These are phyloP conservation scores for Oncopodura yosiiana DNA, from an alignment of 1,140 invertebrate species.

Conservation along the genomic window DNA sequence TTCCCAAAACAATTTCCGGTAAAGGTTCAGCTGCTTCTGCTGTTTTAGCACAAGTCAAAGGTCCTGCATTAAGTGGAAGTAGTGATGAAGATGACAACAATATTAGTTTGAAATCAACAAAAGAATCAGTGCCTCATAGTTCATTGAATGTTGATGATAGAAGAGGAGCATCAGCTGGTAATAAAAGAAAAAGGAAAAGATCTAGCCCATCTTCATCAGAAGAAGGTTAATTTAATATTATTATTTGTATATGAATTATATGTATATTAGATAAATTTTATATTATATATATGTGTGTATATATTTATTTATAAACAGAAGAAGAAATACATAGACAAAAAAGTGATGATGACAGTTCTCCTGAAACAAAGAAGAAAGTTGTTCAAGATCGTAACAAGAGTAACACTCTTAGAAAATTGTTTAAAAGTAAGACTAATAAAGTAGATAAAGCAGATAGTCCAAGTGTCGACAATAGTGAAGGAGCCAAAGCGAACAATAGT, in stretches of 20 bases:
- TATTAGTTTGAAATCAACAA: slow-evolving; percentile 3
- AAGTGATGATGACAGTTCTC: slow-evolving; percentile 40
- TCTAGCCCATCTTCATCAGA: slow-evolving; percentile 13
- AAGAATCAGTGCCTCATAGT: slow-evolving; percentile 1
- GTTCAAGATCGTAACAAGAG: slow-evolving; percentile 61
- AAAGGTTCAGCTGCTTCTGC: slow-evolving; percentile 12
- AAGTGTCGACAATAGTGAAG: slow-evolving; percentile 37
- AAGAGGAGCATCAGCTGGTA: slow-evolving; percentile 2
- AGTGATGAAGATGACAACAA: slow-evolving; percentile 31
- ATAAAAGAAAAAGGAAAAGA: slow-evolving; percentile 35
- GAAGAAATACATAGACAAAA: neutral
- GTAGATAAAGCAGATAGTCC: slow-evolving; percentile 28
- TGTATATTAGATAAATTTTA: too few relatives aligned
- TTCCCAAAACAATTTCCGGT: slow-evolving; percentile 11
- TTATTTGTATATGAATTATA: neutral
- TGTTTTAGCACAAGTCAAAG: neutral
- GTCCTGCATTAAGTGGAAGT: slow-evolving; percentile 25
- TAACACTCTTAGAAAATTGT: slow-evolving; percentile 55
- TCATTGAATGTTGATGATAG: neutral
- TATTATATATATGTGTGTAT: too few relatives aligned
- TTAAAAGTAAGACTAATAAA: slow-evolving; percentile 45
- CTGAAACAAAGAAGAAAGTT: slow-evolving; percentile 46
- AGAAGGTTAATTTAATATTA: slow-evolving; percentile 17
- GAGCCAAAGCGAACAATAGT: neutral
- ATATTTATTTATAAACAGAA: too few relatives aligned